Percentiles rank a stretch among this genome's conserved stretches.
Conservation (phyloP, 2,888 invertebrate species). For the Lottia gigantea region DNA sequence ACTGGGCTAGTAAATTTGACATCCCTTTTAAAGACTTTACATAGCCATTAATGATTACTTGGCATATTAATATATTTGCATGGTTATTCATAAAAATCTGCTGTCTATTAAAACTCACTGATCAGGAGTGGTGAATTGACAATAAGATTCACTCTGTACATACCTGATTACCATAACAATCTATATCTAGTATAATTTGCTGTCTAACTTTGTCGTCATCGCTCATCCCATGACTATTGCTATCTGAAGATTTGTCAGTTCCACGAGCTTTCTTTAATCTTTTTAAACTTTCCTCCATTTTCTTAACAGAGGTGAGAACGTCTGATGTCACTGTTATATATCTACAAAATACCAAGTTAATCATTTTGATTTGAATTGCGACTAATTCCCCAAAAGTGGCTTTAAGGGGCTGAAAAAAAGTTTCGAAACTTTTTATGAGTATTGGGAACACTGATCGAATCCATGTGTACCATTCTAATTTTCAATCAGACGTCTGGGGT, state of each 20-base stretch:
- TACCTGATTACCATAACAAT: constrained; percentile 77
- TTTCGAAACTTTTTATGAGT: too few relatives aligned
- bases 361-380: too few relatives aligned
- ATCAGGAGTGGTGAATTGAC: neutral
- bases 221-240: constrained; percentile 73
- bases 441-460: too few relatives aligned
- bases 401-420: too few relatives aligned
- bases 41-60: neutral
- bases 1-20: too few relatives aligned
- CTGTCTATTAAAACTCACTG: neutral
- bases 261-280: constrained; percentile 87
- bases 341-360: constrained; percentile 46
- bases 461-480: too few relatives aligned
- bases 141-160: constrained; percentile 4
- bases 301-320: constrained; percentile 91
- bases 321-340: constrained; percentile 78
- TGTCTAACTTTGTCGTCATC: constrained; percentile 95
- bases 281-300: constrained; percentile 93
- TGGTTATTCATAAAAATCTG: too few relatives aligned
- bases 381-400: too few relatives aligned
- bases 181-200: constrained; percentile 88
- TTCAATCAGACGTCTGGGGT: too few relatives aligned
- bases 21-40: too few relatives aligned
- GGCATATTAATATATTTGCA: neutral
- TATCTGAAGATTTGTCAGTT: constrained; percentile 69